These are phyloP conservation scores for mouse (Mus musculus) DNA, from an alignment of 2,113 vertebrate species.

Conservation along the genomic window GRCm39 chr4:90801001-90801500, in stretches of 20 bases:
- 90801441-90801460: too few relatives aligned
- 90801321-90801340: too few relatives aligned
- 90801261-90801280: too few relatives aligned
- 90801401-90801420: too few relatives aligned
- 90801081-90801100: conserved; percentile 12
- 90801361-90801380: too few relatives aligned
- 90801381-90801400: too few relatives aligned
- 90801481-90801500: neutral
- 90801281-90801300: too few relatives aligned
- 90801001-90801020: neutral
- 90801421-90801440: neutral
- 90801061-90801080: neutral
- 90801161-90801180: neutral
- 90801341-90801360: too few relatives aligned
- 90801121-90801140: neutral
- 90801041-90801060: neutral
- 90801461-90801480: neutral
- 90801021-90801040: neutral
- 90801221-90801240: too few relatives aligned
- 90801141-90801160: neutral
- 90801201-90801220: too few relatives aligned
- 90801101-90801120: neutral
- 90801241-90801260: too few relatives aligned
- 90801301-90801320: too few relatives aligned
- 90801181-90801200: neutral